Base-by-base conservation (phyloP, 2,888 invertebrate genomes). In the Papilio elwesi region DNA sequence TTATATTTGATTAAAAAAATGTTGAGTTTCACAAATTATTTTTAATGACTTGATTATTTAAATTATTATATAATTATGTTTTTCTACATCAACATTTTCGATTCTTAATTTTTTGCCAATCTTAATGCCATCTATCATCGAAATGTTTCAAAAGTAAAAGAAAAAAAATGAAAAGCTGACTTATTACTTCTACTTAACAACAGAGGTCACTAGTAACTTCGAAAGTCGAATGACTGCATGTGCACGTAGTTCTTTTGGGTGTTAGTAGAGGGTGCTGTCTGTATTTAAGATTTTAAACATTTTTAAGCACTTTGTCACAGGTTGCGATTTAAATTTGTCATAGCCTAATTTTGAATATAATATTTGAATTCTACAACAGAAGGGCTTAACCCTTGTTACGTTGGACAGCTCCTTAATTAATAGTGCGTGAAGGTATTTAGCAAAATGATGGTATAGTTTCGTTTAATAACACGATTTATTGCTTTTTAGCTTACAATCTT, bases 341-440 rank as follows among this genome's bases (percentile, higher is more conserved):
- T 68, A 64, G 68, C 75, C 69, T 68, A 76, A 76, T 80, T 78
- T 79, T 77, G 77, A 81, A 82, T 82, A 85, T 85, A 85, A 81
- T 82, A 89, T 88, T 87, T 84, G 82, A 79, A 81, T 86, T 70
- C 11, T 53, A 70, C 85, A 85, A 84, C 87, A 81, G 76, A 77
- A 80, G 52, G 84, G 86, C 82, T 87, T 88, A 88, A 90, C 89
- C 89, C 89, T 88, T 88, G 83, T 90, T 89, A 86, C 82, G 82
- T 86, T 81, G 85, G 88, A 88, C 88, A 86, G 83, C 82, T 79
- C 82, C 84, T 86, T 87, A 89, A 89, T 88, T 88, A 88, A 89
- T 89, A 89, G 88, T 87, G 86, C 85, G 85, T 85, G 85, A 83
- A 87, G 86, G 87, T 86, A 88, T 87, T 87, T 86, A 84, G 82